phyloP scores from a whole-genome alignment of 2,888 invertebrate genomes.

The Hyposoter dolosus region DNA sequence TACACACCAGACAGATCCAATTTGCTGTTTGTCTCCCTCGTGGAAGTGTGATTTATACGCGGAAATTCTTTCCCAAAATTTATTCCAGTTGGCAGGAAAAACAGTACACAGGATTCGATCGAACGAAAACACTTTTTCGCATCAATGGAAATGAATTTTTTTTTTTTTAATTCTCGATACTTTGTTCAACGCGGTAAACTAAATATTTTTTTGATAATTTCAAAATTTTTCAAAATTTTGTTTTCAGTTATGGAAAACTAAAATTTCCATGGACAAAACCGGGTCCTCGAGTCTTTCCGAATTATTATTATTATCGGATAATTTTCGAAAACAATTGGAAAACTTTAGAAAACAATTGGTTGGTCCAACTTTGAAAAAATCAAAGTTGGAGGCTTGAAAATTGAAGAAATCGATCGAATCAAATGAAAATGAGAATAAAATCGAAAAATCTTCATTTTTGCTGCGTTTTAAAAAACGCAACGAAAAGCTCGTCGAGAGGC shows the following conservation, averaged over 20 bases:
- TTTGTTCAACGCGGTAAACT: no score
- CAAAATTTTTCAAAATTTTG: no score
- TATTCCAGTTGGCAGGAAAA: conserved; percentile 34
- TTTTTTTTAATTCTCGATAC: no score
- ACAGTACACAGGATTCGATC: conserved; percentile 7
- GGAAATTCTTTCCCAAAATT: conserved; percentile 47
- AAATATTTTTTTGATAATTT: no score
- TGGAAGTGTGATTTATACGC: conserved; percentile 41
- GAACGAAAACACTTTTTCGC: background rate
- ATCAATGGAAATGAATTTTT: no score
- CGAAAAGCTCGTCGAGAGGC: background rate
- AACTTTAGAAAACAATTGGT: no score
- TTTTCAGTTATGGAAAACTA: no score
- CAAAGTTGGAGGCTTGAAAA: background rate
- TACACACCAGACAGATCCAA: conserved; percentile 66
- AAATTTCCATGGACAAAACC: background rate
- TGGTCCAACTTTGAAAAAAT: background rate
- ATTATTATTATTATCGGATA: no score
- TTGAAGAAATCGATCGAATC: background rate
- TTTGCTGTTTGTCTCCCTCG: conserved; percentile 70
- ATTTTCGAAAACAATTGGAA: no score
- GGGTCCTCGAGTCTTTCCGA: background rate
- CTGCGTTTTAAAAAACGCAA: background rate
- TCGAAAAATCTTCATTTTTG: conserved; percentile 1
- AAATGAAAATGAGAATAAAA: background rate